phyloP scores from a whole-genome alignment of 2,888 invertebrate genomes.

The Rutpela maculata region DNA sequence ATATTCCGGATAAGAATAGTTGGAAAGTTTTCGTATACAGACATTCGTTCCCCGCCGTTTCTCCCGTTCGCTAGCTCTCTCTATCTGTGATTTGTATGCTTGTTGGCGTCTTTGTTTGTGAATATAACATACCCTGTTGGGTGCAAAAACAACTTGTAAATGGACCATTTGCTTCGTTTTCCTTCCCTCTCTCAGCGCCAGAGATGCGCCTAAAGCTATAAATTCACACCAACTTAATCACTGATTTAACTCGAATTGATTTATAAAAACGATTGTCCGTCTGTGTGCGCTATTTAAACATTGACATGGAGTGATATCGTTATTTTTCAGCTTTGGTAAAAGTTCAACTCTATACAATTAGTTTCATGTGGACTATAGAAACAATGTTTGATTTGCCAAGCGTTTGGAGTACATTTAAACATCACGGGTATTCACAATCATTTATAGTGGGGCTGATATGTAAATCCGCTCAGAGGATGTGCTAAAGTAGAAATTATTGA shows the following conservation, averaged over 20 bases:
- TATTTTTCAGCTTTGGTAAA: background rate
- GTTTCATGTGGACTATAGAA: no score
- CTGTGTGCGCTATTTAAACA: slow-evolving; percentile 17
- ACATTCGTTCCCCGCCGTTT: slow-evolving; percentile 60
- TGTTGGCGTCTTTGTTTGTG: slow-evolving; percentile 57
- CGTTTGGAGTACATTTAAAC: no score
- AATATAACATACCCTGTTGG: slow-evolving; percentile 62
- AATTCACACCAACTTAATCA: slow-evolving; percentile 49
- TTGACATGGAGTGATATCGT: background rate
- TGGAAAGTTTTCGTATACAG: slow-evolving; percentile 65
- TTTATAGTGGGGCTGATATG: no score
- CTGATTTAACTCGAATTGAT: slow-evolving; percentile 38
- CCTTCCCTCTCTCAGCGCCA: slow-evolving; percentile 47
- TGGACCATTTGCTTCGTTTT: slow-evolving; percentile 65
- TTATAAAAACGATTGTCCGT: slow-evolving; percentile 5
- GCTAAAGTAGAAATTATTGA: no score
- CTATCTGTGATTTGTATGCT: slow-evolving; percentile 50
- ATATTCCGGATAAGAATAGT: slow-evolving; percentile 63
- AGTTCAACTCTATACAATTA: background rate
- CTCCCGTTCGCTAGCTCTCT: slow-evolving; percentile 48
- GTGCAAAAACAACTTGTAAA: slow-evolving; percentile 67
- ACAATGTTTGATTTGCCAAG: no score
- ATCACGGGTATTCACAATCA: no score
- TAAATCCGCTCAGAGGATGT: no score
- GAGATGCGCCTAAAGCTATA: slow-evolving; percentile 43